Evolutionary conservation across 2,888 invertebrate species (phyloP).

Genomic region (Ectobius pallidus): DNA sequence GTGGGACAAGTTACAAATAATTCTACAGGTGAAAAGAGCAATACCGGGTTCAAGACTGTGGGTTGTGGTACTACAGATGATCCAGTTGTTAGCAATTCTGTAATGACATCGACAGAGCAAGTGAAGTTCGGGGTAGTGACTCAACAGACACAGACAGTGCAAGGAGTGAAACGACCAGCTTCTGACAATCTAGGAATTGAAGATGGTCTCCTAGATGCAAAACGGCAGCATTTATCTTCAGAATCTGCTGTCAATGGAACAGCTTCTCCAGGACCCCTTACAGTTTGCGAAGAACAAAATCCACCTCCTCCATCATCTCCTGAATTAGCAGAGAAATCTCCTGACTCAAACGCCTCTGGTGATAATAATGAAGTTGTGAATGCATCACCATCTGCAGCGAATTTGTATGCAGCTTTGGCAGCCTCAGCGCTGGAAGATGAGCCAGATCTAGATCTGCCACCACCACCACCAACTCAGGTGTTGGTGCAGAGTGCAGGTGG

Average conservation of each 20-base stretch:
- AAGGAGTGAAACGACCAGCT: slow-evolving; percentile 32
- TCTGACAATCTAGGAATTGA: slow-evolving; percentile 12
- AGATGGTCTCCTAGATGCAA: slow-evolving; percentile 24
- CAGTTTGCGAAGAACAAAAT: slow-evolving; percentile 5
- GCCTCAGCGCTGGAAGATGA: slow-evolving; percentile 86
- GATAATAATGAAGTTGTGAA: slow-evolving; percentile 44
- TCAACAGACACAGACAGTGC: slow-evolving; percentile 36
- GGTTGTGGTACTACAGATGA: slow-evolving; percentile 36
- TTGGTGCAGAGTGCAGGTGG: slow-evolving; percentile 25
- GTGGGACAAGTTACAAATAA: slow-evolving; percentile 12
- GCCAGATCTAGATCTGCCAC: slow-evolving; percentile 58
- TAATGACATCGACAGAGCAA: slow-evolving; percentile 9
- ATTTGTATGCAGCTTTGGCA: slow-evolving; percentile 83
- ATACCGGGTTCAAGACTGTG: slow-evolving; percentile 35
- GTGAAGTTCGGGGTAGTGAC: slow-evolving; percentile 24
- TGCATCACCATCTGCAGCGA: slow-evolving; percentile 72
- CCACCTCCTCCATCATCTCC: slow-evolving; percentile 34
- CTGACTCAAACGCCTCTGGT: slow-evolving; percentile 35
- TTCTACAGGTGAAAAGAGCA: slow-evolving; percentile 16
- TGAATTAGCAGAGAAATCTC: slow-evolving; percentile 33
- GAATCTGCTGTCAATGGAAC: slow-evolving; percentile 35
- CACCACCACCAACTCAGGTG: slow-evolving; percentile 23
- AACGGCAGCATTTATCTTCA: slow-evolving; percentile 31
- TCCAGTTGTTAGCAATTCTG: slow-evolving; percentile 3
- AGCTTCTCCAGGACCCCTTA: slow-evolving; percentile 29